Evolutionary conservation across 2,797 vertebrate species (phyloP).

Genomic region (Neosilurus mollespiculum): DNA sequence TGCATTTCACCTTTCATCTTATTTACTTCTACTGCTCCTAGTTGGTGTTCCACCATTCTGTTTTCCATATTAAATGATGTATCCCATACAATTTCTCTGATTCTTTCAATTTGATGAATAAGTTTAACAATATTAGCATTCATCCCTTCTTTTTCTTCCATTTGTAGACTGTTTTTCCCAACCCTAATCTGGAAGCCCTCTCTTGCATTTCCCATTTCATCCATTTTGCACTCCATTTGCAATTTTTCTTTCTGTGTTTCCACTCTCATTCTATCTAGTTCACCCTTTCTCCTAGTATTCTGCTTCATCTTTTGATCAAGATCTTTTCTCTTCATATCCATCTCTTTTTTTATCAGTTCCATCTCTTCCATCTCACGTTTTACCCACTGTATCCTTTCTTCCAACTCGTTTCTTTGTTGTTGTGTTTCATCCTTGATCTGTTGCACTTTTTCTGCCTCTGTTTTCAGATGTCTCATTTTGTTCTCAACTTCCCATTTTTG

Average conservation of each 20-base stretch:
- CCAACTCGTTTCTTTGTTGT: constrained; percentile 57
- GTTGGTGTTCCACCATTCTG: constrained; percentile 34
- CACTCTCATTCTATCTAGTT: constrained; percentile 46
- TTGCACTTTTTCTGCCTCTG: constrained; percentile 59
- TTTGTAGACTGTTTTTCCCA: constrained; percentile 38
- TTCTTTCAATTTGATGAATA: constrained; percentile 56
- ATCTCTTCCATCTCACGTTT: constrained; percentile 62
- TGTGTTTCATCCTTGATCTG: constrained; percentile 52
- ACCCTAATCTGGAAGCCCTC: constrained; percentile 48
- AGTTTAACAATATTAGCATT: constrained; percentile 49
- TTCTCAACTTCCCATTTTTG: constrained; percentile 58
- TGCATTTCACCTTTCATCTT: constrained; percentile 52
- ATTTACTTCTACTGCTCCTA: constrained; percentile 24
- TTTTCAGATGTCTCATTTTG: constrained; percentile 52
- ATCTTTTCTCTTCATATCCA: constrained; percentile 61
- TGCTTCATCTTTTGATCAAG: constrained; percentile 59
- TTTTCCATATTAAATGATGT: constrained; percentile 53
- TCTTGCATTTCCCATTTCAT: constrained; percentile 44
- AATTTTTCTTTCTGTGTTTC: constrained; percentile 56
- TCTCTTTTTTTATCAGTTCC: constrained; percentile 60
- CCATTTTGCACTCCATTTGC: constrained; percentile 50
- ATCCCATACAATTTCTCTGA: constrained; percentile 54
- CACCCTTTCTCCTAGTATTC: constrained; percentile 54
- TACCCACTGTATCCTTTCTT: constrained; percentile 56
- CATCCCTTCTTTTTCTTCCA: constrained; percentile 47